Evolutionary conservation across 2,797 vertebrate species (phyloP).

Genomic region (Pempheris klunzingeri): DNA sequence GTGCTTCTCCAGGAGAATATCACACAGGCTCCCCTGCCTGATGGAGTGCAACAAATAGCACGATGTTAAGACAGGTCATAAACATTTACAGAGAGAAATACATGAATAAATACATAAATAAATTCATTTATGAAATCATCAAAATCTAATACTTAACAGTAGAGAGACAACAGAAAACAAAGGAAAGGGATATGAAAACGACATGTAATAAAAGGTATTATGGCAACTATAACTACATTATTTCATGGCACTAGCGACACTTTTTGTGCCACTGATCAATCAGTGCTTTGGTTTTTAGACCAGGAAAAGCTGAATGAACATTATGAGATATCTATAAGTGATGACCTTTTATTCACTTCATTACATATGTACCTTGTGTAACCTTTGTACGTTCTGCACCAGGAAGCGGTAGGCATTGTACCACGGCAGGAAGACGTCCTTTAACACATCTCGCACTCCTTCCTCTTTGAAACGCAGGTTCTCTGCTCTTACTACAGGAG

Average conservation of each 20-base stretch:
- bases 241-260: constrained; percentile 7
- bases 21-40: not conserved
- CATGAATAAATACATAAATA: too few relatives aligned
- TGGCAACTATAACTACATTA: constrained; percentile 2
- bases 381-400: constrained; percentile 92
- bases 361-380: constrained; percentile 89
- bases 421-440: constrained; percentile 98
- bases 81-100: not conserved
- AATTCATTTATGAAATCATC: not conserved
- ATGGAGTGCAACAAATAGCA: not conserved
- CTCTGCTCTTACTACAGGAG: constrained; percentile 96
- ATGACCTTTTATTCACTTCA: constrained; percentile 9
- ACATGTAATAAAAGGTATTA: not conserved
- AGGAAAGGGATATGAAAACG: not conserved
- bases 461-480: constrained; percentile 99
- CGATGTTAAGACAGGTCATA: not conserved
- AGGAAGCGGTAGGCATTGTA: constrained; percentile 99
- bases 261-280: not conserved
- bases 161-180: too few relatives aligned
- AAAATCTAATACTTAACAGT: too few relatives aligned
- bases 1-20: not conserved
- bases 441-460: constrained; percentile 94
- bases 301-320: not conserved
- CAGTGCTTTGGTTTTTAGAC: not conserved
- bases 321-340: not conserved